A percentile compares a stretch with the other conserved stretches of the same genome.
phyloP scores from a whole-genome alignment of 2,113 vertebrate species.

The Hipposideros armiger region DNA sequence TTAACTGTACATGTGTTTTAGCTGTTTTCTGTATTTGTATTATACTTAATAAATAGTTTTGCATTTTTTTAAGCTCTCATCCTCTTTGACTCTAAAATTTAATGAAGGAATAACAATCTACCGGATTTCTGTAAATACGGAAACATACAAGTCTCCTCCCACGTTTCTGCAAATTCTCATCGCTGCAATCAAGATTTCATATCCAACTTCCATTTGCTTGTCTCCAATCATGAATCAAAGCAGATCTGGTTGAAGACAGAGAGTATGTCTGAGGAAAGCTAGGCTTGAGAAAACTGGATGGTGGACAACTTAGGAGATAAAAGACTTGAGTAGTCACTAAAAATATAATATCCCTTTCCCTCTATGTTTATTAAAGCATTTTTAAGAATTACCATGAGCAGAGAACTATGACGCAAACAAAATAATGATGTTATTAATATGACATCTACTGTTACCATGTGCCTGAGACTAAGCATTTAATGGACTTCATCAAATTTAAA shows the following conservation, averaged over 20 bases:
- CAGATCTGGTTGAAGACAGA: constrained; percentile 14
- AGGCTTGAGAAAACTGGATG: neutral
- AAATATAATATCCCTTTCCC: constrained; percentile 22
- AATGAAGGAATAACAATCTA: neutral
- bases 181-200: constrained; percentile 53
- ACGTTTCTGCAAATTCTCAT: constrained; percentile 48
- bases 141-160: neutral
- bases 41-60: neutral
- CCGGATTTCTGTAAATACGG: constrained; percentile 17
- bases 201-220: neutral
- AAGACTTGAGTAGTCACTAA: neutral
- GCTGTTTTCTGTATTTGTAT: neutral
- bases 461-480: constrained; percentile 4
- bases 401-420: constrained; percentile 47
- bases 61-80: neutral
- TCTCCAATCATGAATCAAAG: constrained; percentile 47
- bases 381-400: neutral
- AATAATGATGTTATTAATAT: neutral
- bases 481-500: neutral
- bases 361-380: constrained; percentile 36
- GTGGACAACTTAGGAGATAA: neutral
- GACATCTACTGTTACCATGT: neutral
- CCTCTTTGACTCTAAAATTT: neutral
- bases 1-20: neutral
- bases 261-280: neutral